Percentiles rank a stretch among this genome's conserved stretches.
phyloP scores from a whole-genome alignment of 2,888 invertebrate species.

The Andrena bucephala region DNA sequence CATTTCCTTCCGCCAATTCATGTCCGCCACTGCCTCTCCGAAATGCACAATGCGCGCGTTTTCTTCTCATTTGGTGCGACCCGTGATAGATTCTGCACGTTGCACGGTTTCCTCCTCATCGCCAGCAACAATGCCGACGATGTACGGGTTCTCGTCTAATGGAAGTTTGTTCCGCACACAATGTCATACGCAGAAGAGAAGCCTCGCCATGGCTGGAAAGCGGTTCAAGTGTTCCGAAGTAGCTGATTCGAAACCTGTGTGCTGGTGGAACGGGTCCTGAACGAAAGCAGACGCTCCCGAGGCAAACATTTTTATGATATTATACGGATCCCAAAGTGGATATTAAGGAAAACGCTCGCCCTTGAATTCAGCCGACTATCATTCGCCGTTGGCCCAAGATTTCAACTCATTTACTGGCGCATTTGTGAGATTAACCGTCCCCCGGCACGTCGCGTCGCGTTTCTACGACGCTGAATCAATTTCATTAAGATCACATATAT shows the following conservation, averaged over 20 bases:
- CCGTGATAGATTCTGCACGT: conserved; percentile 41
- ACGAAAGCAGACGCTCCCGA: conserved; percentile 69
- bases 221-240: conserved; percentile 10
- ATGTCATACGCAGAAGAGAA: conserved; percentile 26
- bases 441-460: neutral
- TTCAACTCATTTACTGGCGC: conserved; percentile 12
- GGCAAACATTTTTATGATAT: conserved; percentile 83
- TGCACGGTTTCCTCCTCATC: conserved; percentile 65
- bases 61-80: conserved; percentile 40
- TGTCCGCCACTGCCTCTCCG: too few relatives aligned
- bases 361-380: conserved; percentile 43
- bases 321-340: conserved; percentile 79
- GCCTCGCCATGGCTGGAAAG: conserved; percentile 27
- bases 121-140: conserved; percentile 57
- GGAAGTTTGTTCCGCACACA: conserved; percentile 79
- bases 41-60: conserved; percentile 11
- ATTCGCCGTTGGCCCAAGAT: neutral
- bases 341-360: conserved; percentile 79
- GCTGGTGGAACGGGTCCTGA: conserved; percentile 22
- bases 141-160: conserved; percentile 54
- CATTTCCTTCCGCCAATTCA: too few relatives aligned
- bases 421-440: conserved; percentile 1
- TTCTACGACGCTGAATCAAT: neutral
- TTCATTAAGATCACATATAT: neutral
- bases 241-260: conserved; percentile 48